Conservation (phyloP, 2,797 vertebrate species). For the Dallia pectoralis region DNA sequence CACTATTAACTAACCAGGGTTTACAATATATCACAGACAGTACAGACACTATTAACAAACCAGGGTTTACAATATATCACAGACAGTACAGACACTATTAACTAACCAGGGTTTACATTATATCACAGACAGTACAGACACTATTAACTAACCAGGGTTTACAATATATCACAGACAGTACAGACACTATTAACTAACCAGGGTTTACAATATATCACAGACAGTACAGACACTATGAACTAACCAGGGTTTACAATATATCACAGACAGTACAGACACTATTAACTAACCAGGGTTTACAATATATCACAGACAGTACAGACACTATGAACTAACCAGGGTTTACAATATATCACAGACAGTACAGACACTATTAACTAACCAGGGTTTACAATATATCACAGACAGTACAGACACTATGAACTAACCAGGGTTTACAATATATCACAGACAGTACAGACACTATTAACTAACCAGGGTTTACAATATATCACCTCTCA, state of each 20-base stretch:
- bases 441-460: too few relatives aligned
- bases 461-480: neutral
- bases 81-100: too few relatives aligned
- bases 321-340: neutral
- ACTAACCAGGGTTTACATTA: neutral
- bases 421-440: neutral
- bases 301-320: neutral
- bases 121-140: too few relatives aligned
- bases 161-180: neutral
- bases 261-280: too few relatives aligned
- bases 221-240: too few relatives aligned
- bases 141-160: neutral
- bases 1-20: neutral
- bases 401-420: too few relatives aligned
- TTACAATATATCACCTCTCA: neutral
- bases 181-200: conserved; percentile 7
- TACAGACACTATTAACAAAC: too few relatives aligned
- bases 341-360: neutral
- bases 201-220: neutral
- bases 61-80: neutral
- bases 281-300: neutral
- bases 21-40: neutral
- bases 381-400: neutral
- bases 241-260: neutral
- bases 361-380: too few relatives aligned